phyloP scores from a whole-genome alignment of 2,888 invertebrate species.

The Archips crataeganus region DNA sequence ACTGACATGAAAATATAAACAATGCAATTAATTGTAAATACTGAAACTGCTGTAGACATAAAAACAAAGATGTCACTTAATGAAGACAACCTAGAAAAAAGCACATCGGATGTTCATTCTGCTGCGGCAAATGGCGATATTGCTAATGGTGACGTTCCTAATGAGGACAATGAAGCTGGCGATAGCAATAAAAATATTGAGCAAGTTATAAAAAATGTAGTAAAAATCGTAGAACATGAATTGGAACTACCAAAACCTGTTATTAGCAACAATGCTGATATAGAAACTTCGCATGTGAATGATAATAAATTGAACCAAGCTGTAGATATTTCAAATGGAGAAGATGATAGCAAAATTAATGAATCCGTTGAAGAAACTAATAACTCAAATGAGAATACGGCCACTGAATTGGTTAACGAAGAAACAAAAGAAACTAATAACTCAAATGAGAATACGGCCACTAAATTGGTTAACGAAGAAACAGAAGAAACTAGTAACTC shows the following conservation, averaged over 20 bases:
- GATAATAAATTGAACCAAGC: not conserved
- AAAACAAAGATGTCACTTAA: slow-evolving; percentile 67
- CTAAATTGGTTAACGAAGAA: not conserved
- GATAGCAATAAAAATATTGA: slow-evolving; percentile 26
- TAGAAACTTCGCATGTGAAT: not conserved
- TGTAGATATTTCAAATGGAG: not conserved
- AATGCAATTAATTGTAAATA: slow-evolving; percentile 78
- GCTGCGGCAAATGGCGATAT: slow-evolving; percentile 46
- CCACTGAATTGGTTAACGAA: not conserved
- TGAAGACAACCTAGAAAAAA: slow-evolving; percentile 57
- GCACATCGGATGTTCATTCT: slow-evolving; percentile 50
- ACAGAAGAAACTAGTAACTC: not conserved
- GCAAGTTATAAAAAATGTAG: slow-evolving; percentile 38
- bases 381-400: not conserved
- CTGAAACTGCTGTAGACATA: slow-evolving; percentile 61
- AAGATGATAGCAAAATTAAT: not conserved
- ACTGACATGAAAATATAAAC: slow-evolving; percentile 58
- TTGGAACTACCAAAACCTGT: not conserved
- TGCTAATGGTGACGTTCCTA: slow-evolving; percentile 49
- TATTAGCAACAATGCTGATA: not conserved
- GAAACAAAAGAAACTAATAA: not conserved
- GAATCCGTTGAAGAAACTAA: not conserved
- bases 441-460: not conserved
- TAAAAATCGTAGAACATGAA: not conserved
- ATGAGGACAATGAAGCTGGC: slow-evolving; percentile 46